Conservation (phyloP, 1,140 invertebrate genomes). For the Daktulosphaira vitifoliae region DNA sequence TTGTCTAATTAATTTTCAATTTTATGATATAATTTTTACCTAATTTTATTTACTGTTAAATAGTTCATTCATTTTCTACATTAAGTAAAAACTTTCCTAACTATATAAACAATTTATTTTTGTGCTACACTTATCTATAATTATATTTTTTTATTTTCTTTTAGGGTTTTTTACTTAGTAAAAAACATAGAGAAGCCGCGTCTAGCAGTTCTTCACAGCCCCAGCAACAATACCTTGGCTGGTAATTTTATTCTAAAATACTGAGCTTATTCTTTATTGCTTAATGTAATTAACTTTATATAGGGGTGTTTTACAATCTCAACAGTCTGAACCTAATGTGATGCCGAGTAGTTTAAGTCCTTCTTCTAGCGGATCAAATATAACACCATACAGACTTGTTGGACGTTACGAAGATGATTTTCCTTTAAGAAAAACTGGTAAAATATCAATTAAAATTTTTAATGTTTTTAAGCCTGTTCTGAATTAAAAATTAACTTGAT, state of each 20-base stretch:
- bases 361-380: constrained; percentile 31
- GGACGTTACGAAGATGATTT: constrained; percentile 63
- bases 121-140: too few species aligned
- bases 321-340: constrained; percentile 34
- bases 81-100: too few species aligned
- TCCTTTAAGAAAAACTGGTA: constrained; percentile 90
- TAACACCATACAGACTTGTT: constrained; percentile 30
- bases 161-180: constrained; percentile 81
- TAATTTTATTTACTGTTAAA: too few species aligned
- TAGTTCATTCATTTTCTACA: too few species aligned
- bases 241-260: constrained; percentile 49
- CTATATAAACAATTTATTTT: too few species aligned
- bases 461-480: too few species aligned
- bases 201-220: constrained; percentile 58
- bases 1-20: too few species aligned
- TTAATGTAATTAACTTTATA: constrained; percentile 22
- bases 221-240: constrained; percentile 62
- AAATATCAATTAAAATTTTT: too few species aligned
- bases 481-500: too few species aligned
- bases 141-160: too few species aligned
- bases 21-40: too few species aligned
- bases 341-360: constrained; percentile 30
- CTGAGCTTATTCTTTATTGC: background rate
- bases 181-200: constrained; percentile 70
- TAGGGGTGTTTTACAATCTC: constrained; percentile 40